Conservation (phyloP, 2,113 vertebrate genomes). For the Myocastor coypus region DNA sequence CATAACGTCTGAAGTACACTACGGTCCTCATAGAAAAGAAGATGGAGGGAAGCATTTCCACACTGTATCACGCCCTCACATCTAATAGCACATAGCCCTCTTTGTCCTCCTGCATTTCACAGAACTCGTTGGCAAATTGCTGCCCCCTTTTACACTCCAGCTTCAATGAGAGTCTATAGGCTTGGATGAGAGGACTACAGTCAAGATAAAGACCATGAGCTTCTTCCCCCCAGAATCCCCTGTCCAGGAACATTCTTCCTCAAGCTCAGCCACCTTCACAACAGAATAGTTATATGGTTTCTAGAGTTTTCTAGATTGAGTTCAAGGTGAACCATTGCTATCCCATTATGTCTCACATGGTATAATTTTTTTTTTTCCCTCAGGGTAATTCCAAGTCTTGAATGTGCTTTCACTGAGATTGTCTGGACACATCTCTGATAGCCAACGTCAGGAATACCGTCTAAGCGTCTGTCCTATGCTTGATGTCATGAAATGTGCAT, state of each 20-base stretch:
- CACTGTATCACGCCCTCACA: background rate
- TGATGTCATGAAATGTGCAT: background rate
- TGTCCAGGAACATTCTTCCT: background rate
- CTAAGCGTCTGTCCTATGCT: background rate
- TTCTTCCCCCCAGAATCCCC: background rate
- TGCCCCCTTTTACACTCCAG: background rate
- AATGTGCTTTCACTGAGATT: background rate
- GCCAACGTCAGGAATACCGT: background rate
- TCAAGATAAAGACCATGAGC: background rate
- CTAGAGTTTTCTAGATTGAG: constrained; percentile 7
- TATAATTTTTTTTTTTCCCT: background rate
- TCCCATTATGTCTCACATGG: background rate
- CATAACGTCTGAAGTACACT: background rate
- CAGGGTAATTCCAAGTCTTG: background rate
- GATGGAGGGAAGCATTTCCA: background rate
- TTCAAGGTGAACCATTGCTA: background rate
- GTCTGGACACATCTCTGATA: background rate
- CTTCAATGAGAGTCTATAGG: background rate
- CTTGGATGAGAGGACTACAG: background rate
- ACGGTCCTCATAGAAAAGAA: background rate
- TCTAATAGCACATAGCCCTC: background rate
- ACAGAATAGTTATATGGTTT: background rate
- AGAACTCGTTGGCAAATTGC: background rate
- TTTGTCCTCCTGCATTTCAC: background rate
- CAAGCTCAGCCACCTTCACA: background rate